These are phyloP conservation scores for Chloroceryle aenea DNA, from an alignment of 2,113 vertebrate genomes.

Conservation along the genomic window DNA sequence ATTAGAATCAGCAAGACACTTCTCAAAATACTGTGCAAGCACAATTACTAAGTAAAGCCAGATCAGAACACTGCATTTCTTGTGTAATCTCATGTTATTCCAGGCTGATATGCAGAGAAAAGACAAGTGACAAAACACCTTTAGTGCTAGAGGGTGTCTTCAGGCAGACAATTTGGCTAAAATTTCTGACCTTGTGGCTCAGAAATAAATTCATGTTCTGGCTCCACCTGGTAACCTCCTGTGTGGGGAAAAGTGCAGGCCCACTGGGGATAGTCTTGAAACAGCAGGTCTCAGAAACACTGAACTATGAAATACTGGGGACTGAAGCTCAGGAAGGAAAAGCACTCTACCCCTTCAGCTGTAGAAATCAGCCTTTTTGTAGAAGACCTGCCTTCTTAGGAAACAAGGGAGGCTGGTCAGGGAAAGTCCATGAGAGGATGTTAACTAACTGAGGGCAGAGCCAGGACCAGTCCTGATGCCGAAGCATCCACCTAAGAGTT, in stretches of 20 bases:
- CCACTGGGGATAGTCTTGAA: fast-evolving
- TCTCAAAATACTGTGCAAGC: background rate
- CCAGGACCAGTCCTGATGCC: background rate
- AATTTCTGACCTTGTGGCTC: background rate
- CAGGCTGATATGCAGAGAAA: background rate
- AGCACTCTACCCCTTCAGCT: background rate
- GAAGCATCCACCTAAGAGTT: background rate
- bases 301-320: background rate
- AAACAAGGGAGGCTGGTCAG: background rate
- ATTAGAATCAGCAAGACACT: background rate
- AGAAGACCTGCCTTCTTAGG: background rate
- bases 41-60: background rate
- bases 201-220: background rate
- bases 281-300: background rate
- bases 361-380: background rate
- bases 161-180: background rate
- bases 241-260: background rate
- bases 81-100: background rate
- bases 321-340: background rate
- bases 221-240: background rate
- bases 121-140: background rate
- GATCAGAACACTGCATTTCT: background rate
- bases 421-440: background rate
- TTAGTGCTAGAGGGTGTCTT: background rate
- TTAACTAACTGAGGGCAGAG: background rate